phyloP scores from a whole-genome alignment of 1,140 invertebrate species.

The Drosophila bifasciata region DNA sequence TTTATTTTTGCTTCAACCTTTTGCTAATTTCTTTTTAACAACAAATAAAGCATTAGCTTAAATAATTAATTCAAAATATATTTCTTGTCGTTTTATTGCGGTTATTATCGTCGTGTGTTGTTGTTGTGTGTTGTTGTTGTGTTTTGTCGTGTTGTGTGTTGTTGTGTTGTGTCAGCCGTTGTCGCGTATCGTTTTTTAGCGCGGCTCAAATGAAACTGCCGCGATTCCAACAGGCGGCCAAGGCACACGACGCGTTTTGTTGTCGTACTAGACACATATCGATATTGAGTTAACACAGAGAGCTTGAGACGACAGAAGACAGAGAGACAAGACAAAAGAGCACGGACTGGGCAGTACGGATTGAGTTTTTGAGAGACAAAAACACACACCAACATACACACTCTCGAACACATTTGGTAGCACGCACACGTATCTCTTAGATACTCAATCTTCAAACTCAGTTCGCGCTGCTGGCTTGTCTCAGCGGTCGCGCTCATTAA shows the following conservation, averaged over 20 bases:
- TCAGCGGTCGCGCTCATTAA: conserved; percentile 50
- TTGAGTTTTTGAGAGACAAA: conserved; percentile 73
- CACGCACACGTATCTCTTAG: conserved; percentile 64
- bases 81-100: conserved; percentile 44
- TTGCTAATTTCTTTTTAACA: conserved; percentile 53
- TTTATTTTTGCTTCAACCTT: conserved; percentile 14
- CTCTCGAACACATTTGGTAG: conserved; percentile 49
- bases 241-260: conserved; percentile 16
- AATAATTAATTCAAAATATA: conserved; percentile 43
- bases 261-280: not conserved
- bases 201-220: conserved; percentile 83
- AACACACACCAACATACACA: not conserved
- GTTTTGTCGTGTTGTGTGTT: conserved; percentile 25
- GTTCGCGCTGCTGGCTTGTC: not conserved
- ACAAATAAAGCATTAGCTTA: conserved; percentile 41
- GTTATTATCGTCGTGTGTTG: conserved; percentile 2
- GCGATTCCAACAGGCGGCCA: conserved; percentile 50
- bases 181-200: conserved; percentile 80
- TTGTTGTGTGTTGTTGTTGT: conserved; percentile 28
- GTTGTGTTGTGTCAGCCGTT: conserved; percentile 41
- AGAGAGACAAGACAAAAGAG: conserved; percentile 36
- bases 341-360: conserved; percentile 26
- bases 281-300: conserved; percentile 35
- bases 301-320: conserved; percentile 34
- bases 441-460: conserved; percentile 47